Evolutionary conservation across 30 jellyfish, hydroid and myxozoan species (phyloP).

Genomic region (Pseudorhiza aurosa): DNA sequence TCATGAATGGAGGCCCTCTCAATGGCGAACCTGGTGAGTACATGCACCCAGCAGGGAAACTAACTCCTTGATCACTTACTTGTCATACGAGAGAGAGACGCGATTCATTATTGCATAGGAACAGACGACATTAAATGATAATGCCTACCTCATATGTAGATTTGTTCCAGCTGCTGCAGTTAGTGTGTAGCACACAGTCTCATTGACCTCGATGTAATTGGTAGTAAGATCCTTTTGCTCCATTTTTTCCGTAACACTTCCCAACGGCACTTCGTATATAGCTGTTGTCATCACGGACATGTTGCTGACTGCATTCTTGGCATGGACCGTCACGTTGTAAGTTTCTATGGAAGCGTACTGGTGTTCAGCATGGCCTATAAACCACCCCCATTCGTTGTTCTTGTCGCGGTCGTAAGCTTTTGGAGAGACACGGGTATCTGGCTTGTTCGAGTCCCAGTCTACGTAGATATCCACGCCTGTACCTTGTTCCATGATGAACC

Average conservation of each 20-base stretch:
- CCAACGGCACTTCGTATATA: conserved; percentile 25
- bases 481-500: conserved; percentile 61
- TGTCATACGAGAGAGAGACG: too few relatives aligned
- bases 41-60: too few relatives aligned
- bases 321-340: conserved; percentile 44
- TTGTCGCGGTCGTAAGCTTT: conserved; percentile 59
- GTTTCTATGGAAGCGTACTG: conserved; percentile 13
- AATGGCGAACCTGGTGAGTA: too few relatives aligned
- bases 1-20: too few relatives aligned
- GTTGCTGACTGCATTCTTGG: conserved; percentile 43
- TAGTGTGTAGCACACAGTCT: conserved; percentile 29
- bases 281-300: conserved; percentile 15
- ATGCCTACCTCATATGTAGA: conserved; percentile 28
- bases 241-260: background rate
- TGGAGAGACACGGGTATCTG: conserved; percentile 37
- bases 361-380: conserved; percentile 39
- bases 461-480: conserved; percentile 65
- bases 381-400: conserved; percentile 21
- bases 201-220: conserved; percentile 51
- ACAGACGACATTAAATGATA: too few relatives aligned
- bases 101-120: too few relatives aligned
- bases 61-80: too few relatives aligned
- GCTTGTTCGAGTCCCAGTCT: conserved; percentile 53
- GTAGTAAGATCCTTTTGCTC: conserved; percentile 23
- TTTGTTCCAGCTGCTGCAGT: conserved; percentile 24